These are phyloP conservation scores for Drosophila infuscata DNA, from an alignment of 2,888 invertebrate species.

Conservation along the genomic window DNA sequence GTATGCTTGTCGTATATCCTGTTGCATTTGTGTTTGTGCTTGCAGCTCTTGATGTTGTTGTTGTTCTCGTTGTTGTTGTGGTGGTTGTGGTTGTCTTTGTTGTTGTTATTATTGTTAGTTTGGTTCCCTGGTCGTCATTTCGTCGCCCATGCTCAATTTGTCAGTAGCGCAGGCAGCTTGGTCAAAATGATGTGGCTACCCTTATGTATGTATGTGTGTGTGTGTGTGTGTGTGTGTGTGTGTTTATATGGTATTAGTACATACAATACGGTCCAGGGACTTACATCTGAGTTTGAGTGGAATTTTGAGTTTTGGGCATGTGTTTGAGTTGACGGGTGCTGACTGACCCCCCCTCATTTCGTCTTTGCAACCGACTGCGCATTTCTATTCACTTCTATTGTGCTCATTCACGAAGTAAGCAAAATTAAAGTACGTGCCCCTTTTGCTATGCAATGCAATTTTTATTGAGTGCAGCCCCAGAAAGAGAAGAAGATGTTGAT, in stretches of 20 bases:
- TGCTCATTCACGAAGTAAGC: constrained; percentile 75
- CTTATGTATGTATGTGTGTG: neutral
- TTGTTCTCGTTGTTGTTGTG: constrained; percentile 14
- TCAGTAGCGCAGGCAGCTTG: constrained; percentile 39
- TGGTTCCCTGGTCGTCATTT: constrained; percentile 34
- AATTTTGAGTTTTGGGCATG: constrained; percentile 1
- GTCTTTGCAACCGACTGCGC: constrained; percentile 25
- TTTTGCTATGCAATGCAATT: constrained; percentile 70
- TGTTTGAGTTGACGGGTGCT: neutral
- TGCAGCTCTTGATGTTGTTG: neutral
- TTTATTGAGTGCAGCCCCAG: constrained; percentile 63
- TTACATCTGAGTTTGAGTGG: neutral
- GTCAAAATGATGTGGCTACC: constrained; percentile 14
- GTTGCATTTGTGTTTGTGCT: constrained; percentile 1
- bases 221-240: constrained; percentile 2
- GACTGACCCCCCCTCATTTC: constrained; percentile 14
- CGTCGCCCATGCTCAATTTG: constrained; percentile 52
- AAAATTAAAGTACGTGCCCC: constrained; percentile 78
- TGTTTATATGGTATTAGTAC: neutral
- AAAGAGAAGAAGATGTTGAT: constrained; percentile 12
- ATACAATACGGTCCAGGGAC: neutral
- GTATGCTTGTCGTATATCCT: constrained; percentile 1
- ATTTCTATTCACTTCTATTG: constrained; percentile 76
- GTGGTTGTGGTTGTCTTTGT: too few species aligned
- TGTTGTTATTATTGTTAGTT: constrained; percentile 27